Evolutionary conservation across 2,113 vertebrate species (phyloP).

Genomic region (Hypocryptadius cinnamomeus): DNA sequence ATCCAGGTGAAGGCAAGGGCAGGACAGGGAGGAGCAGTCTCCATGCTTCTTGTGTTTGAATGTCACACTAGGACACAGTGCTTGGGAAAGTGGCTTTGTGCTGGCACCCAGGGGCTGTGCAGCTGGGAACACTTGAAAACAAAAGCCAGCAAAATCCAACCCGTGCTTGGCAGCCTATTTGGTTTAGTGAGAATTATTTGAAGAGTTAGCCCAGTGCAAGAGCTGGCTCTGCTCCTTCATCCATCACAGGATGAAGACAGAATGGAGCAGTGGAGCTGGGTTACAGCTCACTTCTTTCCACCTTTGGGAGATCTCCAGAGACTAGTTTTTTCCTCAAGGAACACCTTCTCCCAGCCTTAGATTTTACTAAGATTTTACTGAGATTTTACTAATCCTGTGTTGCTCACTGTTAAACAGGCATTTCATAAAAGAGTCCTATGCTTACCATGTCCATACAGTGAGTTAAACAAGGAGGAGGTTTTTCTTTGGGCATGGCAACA

Average conservation of each 20-base stretch:
- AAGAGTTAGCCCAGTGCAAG: not conserved
- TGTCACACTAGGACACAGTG: not conserved
- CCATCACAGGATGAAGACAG: accelerated
- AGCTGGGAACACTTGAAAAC: slow-evolving; percentile 17
- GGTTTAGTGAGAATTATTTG: not conserved
- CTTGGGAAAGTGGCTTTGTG: not conserved
- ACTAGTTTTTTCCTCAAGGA: not conserved
- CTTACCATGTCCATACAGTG: accelerated
- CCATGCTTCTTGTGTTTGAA: accelerated
- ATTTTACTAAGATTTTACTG: not conserved
- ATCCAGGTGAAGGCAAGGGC: not conserved
- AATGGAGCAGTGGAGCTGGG: not conserved
- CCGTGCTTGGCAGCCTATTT: not conserved
- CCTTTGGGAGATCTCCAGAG: not conserved
- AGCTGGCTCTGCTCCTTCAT: not conserved
- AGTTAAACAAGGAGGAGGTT: not conserved
- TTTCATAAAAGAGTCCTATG: not conserved
- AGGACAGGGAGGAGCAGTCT: not conserved
- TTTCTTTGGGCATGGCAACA: not conserved
- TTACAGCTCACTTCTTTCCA: not conserved
- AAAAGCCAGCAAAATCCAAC: not conserved
- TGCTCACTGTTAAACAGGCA: not conserved
- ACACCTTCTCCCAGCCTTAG: not conserved
- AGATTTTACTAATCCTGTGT: not conserved
- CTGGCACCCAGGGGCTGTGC: not conserved